Conservation (phyloP, 2,888 invertebrate species). For the Coenonympha arcania region DNA sequence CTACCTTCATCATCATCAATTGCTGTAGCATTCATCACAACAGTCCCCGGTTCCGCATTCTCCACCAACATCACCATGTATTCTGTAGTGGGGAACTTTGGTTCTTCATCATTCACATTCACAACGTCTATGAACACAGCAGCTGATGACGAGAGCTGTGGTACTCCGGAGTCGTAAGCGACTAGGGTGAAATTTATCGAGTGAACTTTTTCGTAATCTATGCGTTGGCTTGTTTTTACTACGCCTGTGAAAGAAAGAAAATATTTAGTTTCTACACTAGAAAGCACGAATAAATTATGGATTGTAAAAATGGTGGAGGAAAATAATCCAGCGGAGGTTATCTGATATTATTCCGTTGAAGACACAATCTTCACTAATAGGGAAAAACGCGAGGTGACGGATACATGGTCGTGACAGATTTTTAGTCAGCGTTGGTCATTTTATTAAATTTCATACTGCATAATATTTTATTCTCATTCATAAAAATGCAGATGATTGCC, state of each 20-base stretch:
- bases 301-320: too few relatives aligned
- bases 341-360: too few relatives aligned
- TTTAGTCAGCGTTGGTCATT: too few relatives aligned
- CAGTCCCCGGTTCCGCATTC: conserved; percentile 82
- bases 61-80: conserved; percentile 84
- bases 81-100: conserved; percentile 78
- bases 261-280: too few relatives aligned
- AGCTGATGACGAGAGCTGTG: conserved; percentile 85
- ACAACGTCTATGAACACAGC: conserved; percentile 82
- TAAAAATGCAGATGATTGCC: too few relatives aligned
- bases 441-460: too few relatives aligned
- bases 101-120: conserved; percentile 92
- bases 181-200: conserved; percentile 84
- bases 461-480: too few relatives aligned
- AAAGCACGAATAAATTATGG: neutral
- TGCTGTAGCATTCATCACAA: conserved; percentile 82
- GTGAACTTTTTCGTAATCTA: conserved; percentile 88
- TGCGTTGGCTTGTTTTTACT: conserved; percentile 81
- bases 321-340: too few relatives aligned
- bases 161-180: conserved; percentile 90
- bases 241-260: conserved; percentile 70
- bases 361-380: too few relatives aligned
- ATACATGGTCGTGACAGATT: too few relatives aligned
- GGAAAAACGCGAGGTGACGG: too few relatives aligned
- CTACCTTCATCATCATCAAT: conserved; percentile 84